Conservation (phyloP, 1,140 invertebrate species). For the Lucilia cuprina region DNA sequence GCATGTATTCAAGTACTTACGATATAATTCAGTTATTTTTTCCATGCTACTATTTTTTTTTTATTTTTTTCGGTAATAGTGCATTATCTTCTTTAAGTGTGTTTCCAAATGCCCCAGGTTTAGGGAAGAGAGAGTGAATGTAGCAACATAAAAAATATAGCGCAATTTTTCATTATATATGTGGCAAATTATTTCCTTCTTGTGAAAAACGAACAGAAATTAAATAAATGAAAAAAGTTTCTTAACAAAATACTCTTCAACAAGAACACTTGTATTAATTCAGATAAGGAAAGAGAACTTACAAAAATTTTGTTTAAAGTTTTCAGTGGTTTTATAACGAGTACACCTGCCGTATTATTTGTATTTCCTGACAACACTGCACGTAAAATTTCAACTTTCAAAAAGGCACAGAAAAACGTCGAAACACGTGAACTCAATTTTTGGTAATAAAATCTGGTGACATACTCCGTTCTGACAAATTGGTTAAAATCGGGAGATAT, state of each 20-base stretch:
- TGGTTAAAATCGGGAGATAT: too few relatives aligned
- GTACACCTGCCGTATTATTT: too few relatives aligned
- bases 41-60: not conserved
- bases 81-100: not conserved
- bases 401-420: too few relatives aligned
- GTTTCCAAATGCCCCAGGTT: not conserved
- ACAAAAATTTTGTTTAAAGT: too few relatives aligned
- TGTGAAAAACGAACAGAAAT: not conserved
- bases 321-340: too few relatives aligned
- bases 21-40: not conserved
- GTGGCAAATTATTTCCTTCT: slow-evolving; percentile 31
- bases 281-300: too few relatives aligned
- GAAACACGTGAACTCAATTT: too few relatives aligned
- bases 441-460: too few relatives aligned
- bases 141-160: not conserved
- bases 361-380: too few relatives aligned
- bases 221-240: not conserved
- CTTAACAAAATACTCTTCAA: not conserved
- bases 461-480: too few relatives aligned
- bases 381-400: too few relatives aligned
- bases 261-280: too few relatives aligned
- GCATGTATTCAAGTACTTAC: slow-evolving; percentile 13
- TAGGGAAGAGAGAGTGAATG: not conserved
- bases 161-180: slow-evolving; percentile 25
- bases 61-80: not conserved